phyloP scores from a whole-genome alignment of 2,797 vertebrate genomes.

The Paguma larvata region DNA sequence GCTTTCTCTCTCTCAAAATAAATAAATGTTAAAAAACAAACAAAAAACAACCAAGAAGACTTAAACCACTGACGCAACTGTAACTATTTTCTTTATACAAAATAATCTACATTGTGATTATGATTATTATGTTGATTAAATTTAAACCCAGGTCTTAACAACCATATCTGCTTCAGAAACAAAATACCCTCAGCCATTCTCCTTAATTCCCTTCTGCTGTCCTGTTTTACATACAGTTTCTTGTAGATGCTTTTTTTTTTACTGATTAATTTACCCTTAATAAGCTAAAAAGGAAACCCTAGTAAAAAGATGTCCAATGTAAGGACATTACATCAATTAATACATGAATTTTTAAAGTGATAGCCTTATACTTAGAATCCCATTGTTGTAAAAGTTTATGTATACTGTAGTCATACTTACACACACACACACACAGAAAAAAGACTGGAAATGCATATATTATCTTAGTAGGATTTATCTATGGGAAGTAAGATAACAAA shows the following conservation, averaged over 20 bases:
- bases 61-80: neutral
- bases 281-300: slow-evolving; percentile 20
- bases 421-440: neutral
- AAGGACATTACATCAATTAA: neutral
- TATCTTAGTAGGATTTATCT: neutral
- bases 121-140: neutral
- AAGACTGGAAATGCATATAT: neutral
- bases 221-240: neutral
- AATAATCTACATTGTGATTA: neutral
- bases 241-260: neutral
- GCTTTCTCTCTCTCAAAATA: no score
- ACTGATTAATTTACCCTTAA: neutral
- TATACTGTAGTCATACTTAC: neutral
- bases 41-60: no score
- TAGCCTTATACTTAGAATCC: neutral
- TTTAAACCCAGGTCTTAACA: neutral
- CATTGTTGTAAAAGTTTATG: neutral
- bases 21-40: no score
- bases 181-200: neutral
- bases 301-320: neutral
- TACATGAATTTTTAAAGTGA: neutral
- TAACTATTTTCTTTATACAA: neutral
- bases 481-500: neutral
- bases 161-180: neutral
- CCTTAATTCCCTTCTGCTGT: neutral